phyloP scores from a whole-genome alignment of 2,888 invertebrate genomes.

The Eupithecia abbreviata region DNA sequence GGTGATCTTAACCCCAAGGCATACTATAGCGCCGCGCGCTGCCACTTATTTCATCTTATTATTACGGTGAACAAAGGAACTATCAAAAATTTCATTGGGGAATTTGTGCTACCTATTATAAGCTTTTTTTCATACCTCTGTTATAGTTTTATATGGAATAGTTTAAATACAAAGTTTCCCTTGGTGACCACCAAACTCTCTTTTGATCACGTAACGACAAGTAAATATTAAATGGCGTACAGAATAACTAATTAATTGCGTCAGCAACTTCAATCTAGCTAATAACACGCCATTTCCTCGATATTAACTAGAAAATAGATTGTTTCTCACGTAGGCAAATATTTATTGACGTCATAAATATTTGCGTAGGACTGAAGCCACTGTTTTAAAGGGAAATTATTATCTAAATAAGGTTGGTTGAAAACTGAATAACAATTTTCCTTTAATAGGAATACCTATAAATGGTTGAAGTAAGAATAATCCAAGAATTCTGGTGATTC shows the following conservation, averaged over 20 bases:
- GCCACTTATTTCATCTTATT: too few relatives aligned
- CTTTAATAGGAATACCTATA: neutral
- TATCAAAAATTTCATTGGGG: too few relatives aligned
- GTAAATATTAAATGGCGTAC: neutral
- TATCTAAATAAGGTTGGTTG: neutral
- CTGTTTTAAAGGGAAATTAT: neutral
- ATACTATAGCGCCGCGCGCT: too few relatives aligned
- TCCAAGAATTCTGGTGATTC: neutral
- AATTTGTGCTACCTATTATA: too few relatives aligned
- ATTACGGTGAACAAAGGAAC: too few relatives aligned
- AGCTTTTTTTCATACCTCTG: too few relatives aligned
- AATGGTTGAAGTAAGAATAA: neutral
- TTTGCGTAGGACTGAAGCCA: conserved; percentile 1
- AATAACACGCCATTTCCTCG: neutral
- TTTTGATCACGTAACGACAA: neutral
- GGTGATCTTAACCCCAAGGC: too few relatives aligned
- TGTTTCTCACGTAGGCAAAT: conserved; percentile 1
- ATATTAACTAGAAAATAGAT: neutral
- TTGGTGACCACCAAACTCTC: too few relatives aligned
- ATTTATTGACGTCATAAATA: conserved; percentile 5
- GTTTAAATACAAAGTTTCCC: too few relatives aligned
- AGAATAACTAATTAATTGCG: neutral
- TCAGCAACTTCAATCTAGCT: neutral
- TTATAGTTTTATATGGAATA: too few relatives aligned
- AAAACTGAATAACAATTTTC: conserved; percentile 2